Percentiles rank a stretch among this genome's conserved stretches.
phyloP scores from a whole-genome alignment of 2,797 vertebrate genomes.

The Cirrhinus mrigala region DNA sequence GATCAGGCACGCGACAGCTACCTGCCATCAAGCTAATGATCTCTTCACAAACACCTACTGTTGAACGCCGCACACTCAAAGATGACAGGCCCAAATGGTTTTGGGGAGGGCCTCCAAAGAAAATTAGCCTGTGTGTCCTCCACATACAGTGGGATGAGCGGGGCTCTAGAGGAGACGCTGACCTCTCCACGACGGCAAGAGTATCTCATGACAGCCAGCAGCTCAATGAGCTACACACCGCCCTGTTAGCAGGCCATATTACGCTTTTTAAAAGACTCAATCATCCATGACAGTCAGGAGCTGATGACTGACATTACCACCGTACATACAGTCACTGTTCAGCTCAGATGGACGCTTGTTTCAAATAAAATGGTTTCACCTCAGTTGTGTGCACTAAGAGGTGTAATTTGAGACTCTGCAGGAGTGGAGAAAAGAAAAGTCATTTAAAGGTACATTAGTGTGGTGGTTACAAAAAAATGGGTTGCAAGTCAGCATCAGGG shows the following conservation, averaged over 20 bases:
- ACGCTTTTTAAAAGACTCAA: neutral
- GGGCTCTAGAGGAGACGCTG: neutral
- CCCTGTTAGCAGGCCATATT: neutral
- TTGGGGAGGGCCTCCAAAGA: neutral
- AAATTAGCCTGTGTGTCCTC: constrained; percentile 38
- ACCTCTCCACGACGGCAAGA: neutral
- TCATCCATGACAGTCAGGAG: neutral
- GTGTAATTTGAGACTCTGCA: constrained; percentile 24
- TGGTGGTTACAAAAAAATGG: neutral
- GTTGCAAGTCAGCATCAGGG: neutral
- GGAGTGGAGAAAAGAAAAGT: constrained; percentile 53
- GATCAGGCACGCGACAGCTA: constrained; percentile 26
- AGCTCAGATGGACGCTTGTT: neutral
- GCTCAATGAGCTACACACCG: neutral
- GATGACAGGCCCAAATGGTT: neutral
- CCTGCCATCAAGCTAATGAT: constrained; percentile 37
- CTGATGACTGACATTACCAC: neutral
- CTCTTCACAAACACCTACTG: constrained; percentile 8
- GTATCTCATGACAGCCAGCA: constrained; percentile 9
- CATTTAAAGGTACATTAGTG: constrained; percentile 48
- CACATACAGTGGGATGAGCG: neutral
- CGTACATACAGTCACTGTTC: neutral
- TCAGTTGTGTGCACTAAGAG: constrained; percentile 37
- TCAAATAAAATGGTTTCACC: constrained; percentile 44
- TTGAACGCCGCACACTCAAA: constrained; percentile 17